Evolutionary conservation across 2,113 vertebrate genomes (phyloP).

Genomic region (Gobio gobio): DNA sequence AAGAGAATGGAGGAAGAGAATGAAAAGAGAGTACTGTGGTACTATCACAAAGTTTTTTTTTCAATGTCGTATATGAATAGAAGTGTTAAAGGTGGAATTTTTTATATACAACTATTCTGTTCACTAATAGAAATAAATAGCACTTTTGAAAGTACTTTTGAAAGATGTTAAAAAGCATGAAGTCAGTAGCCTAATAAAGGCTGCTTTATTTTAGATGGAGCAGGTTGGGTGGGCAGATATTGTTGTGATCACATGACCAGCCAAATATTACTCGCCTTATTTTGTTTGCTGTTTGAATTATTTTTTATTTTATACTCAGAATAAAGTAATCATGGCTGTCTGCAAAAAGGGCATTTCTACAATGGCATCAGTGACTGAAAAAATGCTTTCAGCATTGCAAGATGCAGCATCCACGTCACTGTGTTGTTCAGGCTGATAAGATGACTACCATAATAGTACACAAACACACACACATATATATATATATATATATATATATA

Average conservation of each 20-base stretch:
- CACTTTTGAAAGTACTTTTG: not conserved
- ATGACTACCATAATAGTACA: no score
- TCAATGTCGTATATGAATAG: not conserved
- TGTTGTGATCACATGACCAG: not conserved
- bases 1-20: not conserved
- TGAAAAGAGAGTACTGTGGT: not conserved
- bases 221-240: not conserved
- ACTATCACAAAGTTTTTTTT: constrained; percentile 21
- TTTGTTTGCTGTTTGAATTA: not conserved
- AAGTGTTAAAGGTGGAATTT: not conserved
- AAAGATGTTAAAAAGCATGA: not conserved
- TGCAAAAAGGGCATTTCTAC: not conserved
- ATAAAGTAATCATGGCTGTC: not conserved
- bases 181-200: not conserved
- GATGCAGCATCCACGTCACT: not conserved
- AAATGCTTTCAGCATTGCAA: not conserved
- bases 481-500: no score
- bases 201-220: not conserved
- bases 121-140: not conserved
- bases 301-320: not conserved
- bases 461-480: no score
- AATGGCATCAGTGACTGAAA: not conserved
- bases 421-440: no score
- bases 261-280: not conserved
- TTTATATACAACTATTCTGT: not conserved